Evolutionary conservation across 1,140 invertebrate species (phyloP).

Genomic region (Apocrypta bakeri): DNA sequence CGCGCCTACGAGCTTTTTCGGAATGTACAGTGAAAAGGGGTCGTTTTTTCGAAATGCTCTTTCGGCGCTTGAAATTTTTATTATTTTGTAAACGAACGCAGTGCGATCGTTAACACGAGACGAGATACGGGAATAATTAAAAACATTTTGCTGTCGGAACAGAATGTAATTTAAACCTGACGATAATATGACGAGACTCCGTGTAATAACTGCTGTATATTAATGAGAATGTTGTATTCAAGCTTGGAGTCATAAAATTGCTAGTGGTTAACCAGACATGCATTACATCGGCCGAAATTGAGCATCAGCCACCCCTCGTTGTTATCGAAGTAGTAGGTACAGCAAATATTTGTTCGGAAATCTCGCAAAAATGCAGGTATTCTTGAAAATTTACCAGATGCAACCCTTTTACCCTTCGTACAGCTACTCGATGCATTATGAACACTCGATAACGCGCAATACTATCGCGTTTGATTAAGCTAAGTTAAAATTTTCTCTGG

Average conservation of each 20-base stretch:
- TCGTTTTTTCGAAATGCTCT: neutral
- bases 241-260: neutral
- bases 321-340: neutral
- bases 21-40: neutral
- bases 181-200: neutral
- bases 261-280: neutral
- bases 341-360: conserved; percentile 7
- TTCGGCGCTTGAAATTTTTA: neutral
- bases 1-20: neutral
- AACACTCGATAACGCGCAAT: neutral
- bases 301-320: neutral
- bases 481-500: neutral
- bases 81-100: neutral
- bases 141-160: neutral
- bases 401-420: neutral
- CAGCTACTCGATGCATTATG: neutral
- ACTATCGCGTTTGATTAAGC: neutral
- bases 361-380: conserved; percentile 3
- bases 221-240: neutral
- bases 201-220: neutral
- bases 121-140: neutral
- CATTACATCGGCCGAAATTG: neutral
- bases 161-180: neutral
- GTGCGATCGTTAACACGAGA: no score
- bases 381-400: neutral